phyloP scores from a whole-genome alignment of 2,113 vertebrate genomes.

The Tyto alba region DNA sequence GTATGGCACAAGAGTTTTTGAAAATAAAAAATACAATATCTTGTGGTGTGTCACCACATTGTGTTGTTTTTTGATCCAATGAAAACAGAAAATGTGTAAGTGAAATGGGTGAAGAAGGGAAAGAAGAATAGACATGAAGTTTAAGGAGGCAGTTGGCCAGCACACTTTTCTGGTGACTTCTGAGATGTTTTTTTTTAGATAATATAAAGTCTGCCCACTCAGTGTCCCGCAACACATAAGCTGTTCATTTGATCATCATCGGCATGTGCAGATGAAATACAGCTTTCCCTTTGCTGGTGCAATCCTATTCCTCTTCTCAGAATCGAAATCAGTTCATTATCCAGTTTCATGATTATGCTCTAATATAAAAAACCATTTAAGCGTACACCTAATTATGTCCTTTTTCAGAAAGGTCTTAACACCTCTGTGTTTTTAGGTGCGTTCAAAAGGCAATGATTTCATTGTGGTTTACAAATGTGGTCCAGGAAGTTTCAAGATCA shows the following conservation, averaged over 20 bases:
- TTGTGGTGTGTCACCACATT: not conserved
- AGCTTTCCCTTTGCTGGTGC: not conserved
- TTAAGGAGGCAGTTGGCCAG: not conserved
- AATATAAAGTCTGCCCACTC: not conserved
- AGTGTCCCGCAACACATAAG: not conserved
- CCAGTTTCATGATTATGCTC: not conserved
- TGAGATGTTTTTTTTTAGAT: not conserved
- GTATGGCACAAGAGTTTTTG: not conserved
- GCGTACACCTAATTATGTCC: not conserved
- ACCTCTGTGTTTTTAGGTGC: not conserved
- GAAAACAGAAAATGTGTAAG: not conserved
- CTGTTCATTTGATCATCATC: not conserved
- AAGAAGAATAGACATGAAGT: not conserved
- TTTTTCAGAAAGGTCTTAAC: not conserved
- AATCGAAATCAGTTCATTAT: not conserved
- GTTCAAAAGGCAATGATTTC: not conserved
- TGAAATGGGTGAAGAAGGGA: not conserved
- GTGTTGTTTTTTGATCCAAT: not conserved
- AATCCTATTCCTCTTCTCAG: not conserved
- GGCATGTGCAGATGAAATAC: not conserved
- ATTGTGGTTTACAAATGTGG: not conserved
- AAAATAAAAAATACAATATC: not conserved
- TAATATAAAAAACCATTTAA: not conserved
- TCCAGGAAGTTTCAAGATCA: not conserved
- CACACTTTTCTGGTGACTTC: not conserved